Evolutionary conservation across 2,113 vertebrate species (phyloP).

Genomic region (Bubo scandiacus): DNA sequence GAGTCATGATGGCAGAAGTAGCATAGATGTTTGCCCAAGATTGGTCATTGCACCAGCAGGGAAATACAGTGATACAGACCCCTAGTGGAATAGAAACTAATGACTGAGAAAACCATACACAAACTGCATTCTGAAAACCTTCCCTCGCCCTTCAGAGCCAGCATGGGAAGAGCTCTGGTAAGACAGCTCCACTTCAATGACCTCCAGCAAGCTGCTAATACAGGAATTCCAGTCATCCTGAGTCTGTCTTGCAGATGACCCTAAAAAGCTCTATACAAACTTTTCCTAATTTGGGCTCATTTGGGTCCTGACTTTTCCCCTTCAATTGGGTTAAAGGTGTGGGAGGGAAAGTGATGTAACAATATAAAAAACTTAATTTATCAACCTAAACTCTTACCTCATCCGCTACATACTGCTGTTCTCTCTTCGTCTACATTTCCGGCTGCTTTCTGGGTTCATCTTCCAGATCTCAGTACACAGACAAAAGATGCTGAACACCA

Average conservation of each 20-base stretch:
- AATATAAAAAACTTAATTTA: neutral
- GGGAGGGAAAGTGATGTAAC: neutral
- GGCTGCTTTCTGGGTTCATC: neutral
- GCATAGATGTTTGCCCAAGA: neutral
- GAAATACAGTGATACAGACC: neutral
- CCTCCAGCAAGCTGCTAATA: neutral
- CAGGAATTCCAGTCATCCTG: neutral
- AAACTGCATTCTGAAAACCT: neutral
- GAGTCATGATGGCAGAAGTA: neutral
- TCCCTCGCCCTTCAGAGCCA: neutral
- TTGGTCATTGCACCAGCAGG: neutral
- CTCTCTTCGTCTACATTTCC: neutral
- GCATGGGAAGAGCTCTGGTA: neutral
- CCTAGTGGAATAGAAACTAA: neutral
- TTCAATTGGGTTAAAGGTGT: neutral
- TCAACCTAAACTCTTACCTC: neutral
- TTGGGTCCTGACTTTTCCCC: neutral
- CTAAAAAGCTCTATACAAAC: neutral
- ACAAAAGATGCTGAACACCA: neutral
- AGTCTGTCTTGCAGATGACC: neutral
- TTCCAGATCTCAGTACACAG: neutral
- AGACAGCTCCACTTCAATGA: neutral
- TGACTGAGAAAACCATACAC: neutral
- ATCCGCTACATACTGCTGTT: neutral
- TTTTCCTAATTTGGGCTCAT: neutral